These are phyloP conservation scores for Sitta europaea DNA, from an alignment of 2,113 vertebrate species.

Conservation along the genomic window DNA sequence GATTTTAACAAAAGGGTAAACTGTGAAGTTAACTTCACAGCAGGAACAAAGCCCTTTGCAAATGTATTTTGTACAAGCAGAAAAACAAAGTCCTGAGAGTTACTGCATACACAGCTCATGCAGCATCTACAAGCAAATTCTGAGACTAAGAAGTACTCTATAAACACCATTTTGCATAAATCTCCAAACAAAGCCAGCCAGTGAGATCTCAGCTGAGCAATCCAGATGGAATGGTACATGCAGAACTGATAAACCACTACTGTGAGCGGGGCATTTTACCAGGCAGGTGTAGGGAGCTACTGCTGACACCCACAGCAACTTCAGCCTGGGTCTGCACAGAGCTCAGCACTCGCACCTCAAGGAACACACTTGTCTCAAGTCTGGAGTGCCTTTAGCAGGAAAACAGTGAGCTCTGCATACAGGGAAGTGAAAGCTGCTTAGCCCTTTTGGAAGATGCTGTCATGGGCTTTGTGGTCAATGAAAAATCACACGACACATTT, in stretches of 20 bases:
- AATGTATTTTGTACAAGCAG: background rate
- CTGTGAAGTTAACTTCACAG: background rate
- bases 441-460: background rate
- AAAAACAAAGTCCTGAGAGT: background rate
- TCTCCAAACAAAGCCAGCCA: background rate
- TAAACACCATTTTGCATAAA: background rate
- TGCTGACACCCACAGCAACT: background rate
- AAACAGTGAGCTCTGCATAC: background rate
- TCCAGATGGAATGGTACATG: background rate
- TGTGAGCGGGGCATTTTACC: background rate
- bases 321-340: background rate
- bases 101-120: background rate
- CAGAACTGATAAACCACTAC: background rate
- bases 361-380: background rate
- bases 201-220: background rate
- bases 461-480: background rate
- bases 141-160: background rate
- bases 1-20: background rate
- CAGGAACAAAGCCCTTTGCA: background rate
- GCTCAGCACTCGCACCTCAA: rapidly evolving
- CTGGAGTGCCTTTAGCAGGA: background rate
- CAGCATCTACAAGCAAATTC: background rate
- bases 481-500: background rate
- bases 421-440: background rate
- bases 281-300: background rate